Evolutionary conservation across 2,113 vertebrate genomes (phyloP), one percentile per base, ranked within the genome.

Genomic region (Carassius auratus): DNA sequence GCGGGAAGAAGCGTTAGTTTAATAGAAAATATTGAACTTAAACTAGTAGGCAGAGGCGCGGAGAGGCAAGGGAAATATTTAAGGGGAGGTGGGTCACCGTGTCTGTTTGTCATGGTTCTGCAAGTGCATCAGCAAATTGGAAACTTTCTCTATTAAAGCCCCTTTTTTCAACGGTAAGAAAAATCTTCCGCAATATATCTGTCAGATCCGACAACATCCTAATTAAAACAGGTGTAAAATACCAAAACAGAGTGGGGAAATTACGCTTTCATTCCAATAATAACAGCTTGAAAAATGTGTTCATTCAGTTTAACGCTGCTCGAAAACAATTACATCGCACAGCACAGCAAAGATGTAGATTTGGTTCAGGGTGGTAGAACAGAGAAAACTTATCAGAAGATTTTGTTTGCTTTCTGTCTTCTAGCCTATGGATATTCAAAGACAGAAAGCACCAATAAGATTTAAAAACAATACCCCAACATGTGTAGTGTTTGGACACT

Each of bases 81-180:
- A 1, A 23, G 71, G 17, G 33, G 1, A 4, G 52, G 82, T 10
- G 26, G 19, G 33, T 19, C 61, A 23, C n/a, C 14, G 23, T 79
- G 36, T 81, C 42, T 68, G 23, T 52, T 69, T 81, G 45, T 81
- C 61, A 30, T 45, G 59, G 78, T 50, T 81, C 8, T 15, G 12
- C 42, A 52, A 50, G 23, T 5, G 1, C 38, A 68, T 68, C 45
- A 48, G 59, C 21, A 21, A 81, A 68, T 17, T 48, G 79, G 5
- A 68, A 36, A 50, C 45, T 17, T 48, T 48, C 42, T 80, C 57
- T 45, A 45, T 80, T 42, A 62, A 79, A 42, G 13, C 13, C 9
- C 0, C 15, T 62, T 79, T 80, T 77, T 80, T 77, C 50, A 77
- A 57, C 9, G 26, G 48, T 76, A 38, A 38, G 10, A 78, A n/a